Base-by-base conservation (phyloP, 2,888 invertebrate genomes). In the Melitaea athalia region DNA sequence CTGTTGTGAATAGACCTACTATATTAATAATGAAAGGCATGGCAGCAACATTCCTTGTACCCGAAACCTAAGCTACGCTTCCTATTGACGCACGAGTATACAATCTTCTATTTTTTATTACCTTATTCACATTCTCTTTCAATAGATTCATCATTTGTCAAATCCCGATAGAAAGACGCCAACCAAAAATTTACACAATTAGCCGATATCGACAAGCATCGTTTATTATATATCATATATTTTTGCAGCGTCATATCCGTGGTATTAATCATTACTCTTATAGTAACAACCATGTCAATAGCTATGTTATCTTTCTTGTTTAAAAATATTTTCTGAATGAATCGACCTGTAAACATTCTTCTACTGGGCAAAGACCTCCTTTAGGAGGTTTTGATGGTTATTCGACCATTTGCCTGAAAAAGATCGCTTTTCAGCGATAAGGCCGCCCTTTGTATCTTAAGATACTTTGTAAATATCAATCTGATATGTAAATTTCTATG, bases 81-180 rank as follows among this genome's bases (percentile, higher is more conserved):
- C 10, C 52, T 31, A 52, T 24, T 52, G 12, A 52, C 24, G 52
- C 8, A 38, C 38, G 38, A 38, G 38, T 17, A 50, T 31, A 52
- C 12, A 52, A 17, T 2, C 12, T 5, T 6, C 50, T 50, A 12
- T 24, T 52, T 24, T 52, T 52, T 52, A 24, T 52, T 52, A 52
- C 52, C 24, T 52, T 31, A 52, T 52, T 24, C 24, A 24, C 24
- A 33, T 33, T 55, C 55, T 3, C 7, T n/a, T 11, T 53, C 33
- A 55, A n/a, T n/a, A 33, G 7, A 3, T 55, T 55, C n/a, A 53
- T 53, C 53, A 55, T 55, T 38, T 38, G 33, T 55, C 55, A 55
- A 33, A n/a, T 14, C n/a, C n/a, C 38, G 38, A 33, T 8, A 14
- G n/a, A 12, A 55, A 55, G 33, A 55, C 14, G n/a, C 8, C 33